Percentiles rank a stretch among this genome's conserved stretches.
These are phyloP conservation scores for Melipona bicolor DNA, from an alignment of 2,888 invertebrate species.

Conservation along the genomic window DNA sequence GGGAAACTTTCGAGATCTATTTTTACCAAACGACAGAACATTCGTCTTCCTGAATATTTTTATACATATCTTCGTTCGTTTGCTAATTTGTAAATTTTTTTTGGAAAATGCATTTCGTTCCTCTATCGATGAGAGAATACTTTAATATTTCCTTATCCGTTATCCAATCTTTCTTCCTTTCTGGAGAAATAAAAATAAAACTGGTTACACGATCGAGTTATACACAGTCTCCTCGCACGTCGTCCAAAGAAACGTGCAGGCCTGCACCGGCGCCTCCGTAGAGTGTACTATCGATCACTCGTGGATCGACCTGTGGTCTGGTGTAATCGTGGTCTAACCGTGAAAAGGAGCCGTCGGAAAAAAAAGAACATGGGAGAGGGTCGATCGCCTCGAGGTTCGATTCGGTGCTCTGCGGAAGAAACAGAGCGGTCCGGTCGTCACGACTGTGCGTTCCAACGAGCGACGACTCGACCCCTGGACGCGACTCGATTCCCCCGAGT, in stretches of 20 bases:
- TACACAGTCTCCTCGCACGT: not conserved
- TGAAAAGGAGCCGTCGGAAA: slow-evolving; percentile 20
- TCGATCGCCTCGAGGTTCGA: slow-evolving; percentile 9
- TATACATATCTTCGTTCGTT: too few relatives aligned
- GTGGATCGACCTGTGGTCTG: slow-evolving; percentile 36
- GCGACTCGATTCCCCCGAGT: slow-evolving; percentile 14
- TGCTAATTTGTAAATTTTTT: too few relatives aligned
- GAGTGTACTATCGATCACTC: slow-evolving; percentile 26
- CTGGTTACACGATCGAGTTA: slow-evolving; percentile 23
- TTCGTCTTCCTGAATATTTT: too few relatives aligned
- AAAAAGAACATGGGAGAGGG: slow-evolving; percentile 48
- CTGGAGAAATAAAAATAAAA: not conserved
- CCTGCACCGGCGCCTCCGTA: slow-evolving; percentile 17
- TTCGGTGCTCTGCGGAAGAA: slow-evolving; percentile 9
- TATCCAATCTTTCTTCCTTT: not conserved
- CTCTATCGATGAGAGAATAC: too few relatives aligned
- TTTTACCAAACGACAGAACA: too few relatives aligned
- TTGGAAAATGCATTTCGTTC: too few relatives aligned
- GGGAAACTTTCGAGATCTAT: not conserved
- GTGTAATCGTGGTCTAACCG: slow-evolving; percentile 20
- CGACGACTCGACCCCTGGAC: slow-evolving; percentile 5
- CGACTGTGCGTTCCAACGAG: slow-evolving; percentile 23
- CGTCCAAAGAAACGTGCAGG: slow-evolving; percentile 25
- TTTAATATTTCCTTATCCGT: not conserved
- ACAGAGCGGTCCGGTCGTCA: not conserved